These are phyloP conservation scores for Escarpia spicata DNA, from an alignment of 2,888 invertebrate genomes.

Conservation along the genomic window DNA sequence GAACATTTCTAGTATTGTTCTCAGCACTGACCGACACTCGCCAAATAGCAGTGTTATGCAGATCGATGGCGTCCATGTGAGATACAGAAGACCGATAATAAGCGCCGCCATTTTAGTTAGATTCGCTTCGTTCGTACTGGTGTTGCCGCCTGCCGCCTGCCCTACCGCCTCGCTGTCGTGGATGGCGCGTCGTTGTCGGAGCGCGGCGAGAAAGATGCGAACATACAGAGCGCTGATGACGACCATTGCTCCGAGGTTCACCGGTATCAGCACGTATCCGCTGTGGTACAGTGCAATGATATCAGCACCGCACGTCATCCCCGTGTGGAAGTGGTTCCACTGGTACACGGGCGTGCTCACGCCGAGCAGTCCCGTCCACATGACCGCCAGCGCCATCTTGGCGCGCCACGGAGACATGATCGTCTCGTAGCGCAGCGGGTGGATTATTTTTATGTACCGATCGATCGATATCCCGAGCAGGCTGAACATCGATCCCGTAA, in stretches of 20 bases:
- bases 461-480: conserved; percentile 13
- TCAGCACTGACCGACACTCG: not conserved
- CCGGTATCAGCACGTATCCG: not conserved
- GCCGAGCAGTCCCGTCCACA: not conserved
- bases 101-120: not conserved
- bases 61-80: not conserved
- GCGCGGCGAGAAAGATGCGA: not conserved
- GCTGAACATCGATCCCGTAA: not conserved
- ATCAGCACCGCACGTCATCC: not conserved
- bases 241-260: not conserved
- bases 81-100: not conserved
- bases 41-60: not conserved
- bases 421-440: conserved; percentile 20
- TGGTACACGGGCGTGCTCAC: not conserved
- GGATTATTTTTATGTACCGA: conserved; percentile 18
- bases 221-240: not conserved
- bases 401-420: not conserved
- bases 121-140: not conserved
- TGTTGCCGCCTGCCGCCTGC: not conserved
- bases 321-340: not conserved
- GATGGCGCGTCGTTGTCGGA: not conserved
- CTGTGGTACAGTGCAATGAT: not conserved
- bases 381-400: not conserved
- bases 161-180: not conserved
- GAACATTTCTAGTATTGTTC: not conserved